Evolutionary conservation across 2,797 vertebrate species (phyloP), one percentile per base, ranked within the genome.

Genomic region (Bradypodion ventrale): DNA sequence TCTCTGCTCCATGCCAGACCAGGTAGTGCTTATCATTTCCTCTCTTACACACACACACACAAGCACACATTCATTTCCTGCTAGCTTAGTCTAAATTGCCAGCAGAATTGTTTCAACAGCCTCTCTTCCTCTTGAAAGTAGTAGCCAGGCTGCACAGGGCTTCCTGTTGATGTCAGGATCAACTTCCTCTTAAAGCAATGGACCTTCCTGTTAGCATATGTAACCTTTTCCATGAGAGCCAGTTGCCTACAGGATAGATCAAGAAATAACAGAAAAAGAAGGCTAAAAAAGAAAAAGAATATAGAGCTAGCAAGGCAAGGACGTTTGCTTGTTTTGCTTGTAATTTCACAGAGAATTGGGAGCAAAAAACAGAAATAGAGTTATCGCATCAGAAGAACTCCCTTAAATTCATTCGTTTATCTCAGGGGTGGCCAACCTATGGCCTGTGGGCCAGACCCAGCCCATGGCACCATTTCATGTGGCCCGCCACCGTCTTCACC

Each of bases 141-240:
- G 92, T 90, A 89, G 89, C n/a, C 70, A 73, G 76, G 90, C 94
- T 77, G 91, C 92, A 83, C 93, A 90, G 90, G 0, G 21, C 94
- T 96, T 97, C 96, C 96, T 97, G 96, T 97, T 97, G 96, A 96
- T 96, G 93, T 95, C 95, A 94, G 94, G 85, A 32, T 79, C 85
- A 83, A 93, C 94, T 95, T 97, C 96, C 96, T 96, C 93, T 88
- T 87, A 92, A 93, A 95, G 93, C 93, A 94, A 94, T 92, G 27
- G 90, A 89, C 89, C 93, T 96, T 97, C 95, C 96, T 96, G 93
- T 87, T 0, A 1, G 85, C 85, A 83, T 92, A 88, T 89, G 93
- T 89, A 94, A 94, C 93, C 94, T 94, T 95, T 96, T 95, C 94
- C 87, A 89, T 84, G 29, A 93, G 85, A 88, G 85, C 68, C 87